Evolutionary conservation across 2,113 vertebrate genomes (phyloP), one percentile per base, ranked within the genome.

Genomic region (Gobius niger): DNA sequence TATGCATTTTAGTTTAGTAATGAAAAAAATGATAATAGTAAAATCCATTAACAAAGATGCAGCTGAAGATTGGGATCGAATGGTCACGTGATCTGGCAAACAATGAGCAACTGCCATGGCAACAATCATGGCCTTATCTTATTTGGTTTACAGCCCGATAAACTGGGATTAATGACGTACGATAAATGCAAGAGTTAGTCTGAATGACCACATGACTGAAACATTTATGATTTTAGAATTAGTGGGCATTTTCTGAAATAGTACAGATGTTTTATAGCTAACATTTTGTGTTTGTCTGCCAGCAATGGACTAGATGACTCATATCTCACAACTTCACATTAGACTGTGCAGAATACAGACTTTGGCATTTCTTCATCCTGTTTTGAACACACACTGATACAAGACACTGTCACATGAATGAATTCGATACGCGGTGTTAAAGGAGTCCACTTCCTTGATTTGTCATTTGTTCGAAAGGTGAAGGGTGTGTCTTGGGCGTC

Each of bases 401-500:
- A n/a, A n/a, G n/a, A n/a, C n/a, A n/a, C n/a, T n/a, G n/a, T n/a
- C n/a, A n/a, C n/a, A 34, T 34, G 24, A 34, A 34, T 34, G 24
- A 34, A 3, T 34, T 34, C 3, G 24, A 34, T 4, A 34, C 24
- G 5, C 24, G 24, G 24, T 41, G 6, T 13, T 4, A n/a, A 60
- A 15, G 2, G 40, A n/a, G 57, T 60, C 40, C 57, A n/a, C 24
- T 5, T 24, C 9, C 18, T 54, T 24, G 24, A 34, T 34, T 34
- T 34, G 24, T 3, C 24, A 34, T 34, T 42, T 40, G 14, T 14
- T 60, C 57, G 44, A 9, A 50, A 10, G 57, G 7, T 10, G 57
- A 16, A 42, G 57, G 57, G 34, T 76, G 49, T 73, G 84, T 88
- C 85, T 52, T 86, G 72, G 64, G 87, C 90, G 88, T 94, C 90